Evolutionary conservation across 2,797 vertebrate species (phyloP).

Genomic region (Brachyalestes nurse): DNA sequence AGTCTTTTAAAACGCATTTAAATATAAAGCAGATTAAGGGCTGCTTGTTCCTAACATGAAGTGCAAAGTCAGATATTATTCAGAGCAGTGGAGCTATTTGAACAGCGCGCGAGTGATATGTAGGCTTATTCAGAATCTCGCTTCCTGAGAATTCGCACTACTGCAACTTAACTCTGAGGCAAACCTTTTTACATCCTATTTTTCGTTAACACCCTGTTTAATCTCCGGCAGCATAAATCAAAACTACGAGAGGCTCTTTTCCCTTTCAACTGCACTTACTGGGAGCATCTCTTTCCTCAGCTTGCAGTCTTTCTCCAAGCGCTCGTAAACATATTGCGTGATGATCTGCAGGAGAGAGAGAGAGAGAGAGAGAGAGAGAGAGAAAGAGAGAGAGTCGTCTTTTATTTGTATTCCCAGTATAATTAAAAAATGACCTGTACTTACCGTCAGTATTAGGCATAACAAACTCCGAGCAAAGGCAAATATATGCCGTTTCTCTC

Average conservation of each 20-base stretch:
- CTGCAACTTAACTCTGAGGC: conserved; percentile 66
- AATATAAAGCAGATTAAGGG: conserved; percentile 79
- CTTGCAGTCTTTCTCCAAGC: conserved; percentile 92
- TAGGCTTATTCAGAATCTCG: conserved; percentile 56
- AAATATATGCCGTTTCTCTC: conserved; percentile 19
- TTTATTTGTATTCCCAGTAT: conserved; percentile 36
- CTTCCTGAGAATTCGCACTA: conserved; percentile 68
- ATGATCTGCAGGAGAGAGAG: conserved; percentile 84
- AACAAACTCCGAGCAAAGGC: conserved; percentile 13
- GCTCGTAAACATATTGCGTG: conserved; percentile 93
- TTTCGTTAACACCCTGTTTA: conserved; percentile 71
- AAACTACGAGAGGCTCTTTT: conserved; percentile 63
- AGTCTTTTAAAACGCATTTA: conserved; percentile 70
- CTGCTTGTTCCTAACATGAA: conserved; percentile 51
- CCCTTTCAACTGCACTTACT: conserved; percentile 79
- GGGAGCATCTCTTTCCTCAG: conserved; percentile 92
- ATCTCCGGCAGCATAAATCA: conserved; percentile 73
- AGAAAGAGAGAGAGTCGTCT: conserved; percentile 37
- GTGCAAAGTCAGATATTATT: conserved; percentile 19
- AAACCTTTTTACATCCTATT: conserved; percentile 70
- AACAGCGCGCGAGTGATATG: conserved; percentile 17
- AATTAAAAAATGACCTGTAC: conserved; percentile 35
- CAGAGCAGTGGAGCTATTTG: neutral
- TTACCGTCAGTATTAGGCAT: conserved; percentile 22
- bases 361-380: conserved; percentile 48